phyloP scores from a whole-genome alignment of 2,797 vertebrate species.

The Emydoidea blandingii region DNA sequence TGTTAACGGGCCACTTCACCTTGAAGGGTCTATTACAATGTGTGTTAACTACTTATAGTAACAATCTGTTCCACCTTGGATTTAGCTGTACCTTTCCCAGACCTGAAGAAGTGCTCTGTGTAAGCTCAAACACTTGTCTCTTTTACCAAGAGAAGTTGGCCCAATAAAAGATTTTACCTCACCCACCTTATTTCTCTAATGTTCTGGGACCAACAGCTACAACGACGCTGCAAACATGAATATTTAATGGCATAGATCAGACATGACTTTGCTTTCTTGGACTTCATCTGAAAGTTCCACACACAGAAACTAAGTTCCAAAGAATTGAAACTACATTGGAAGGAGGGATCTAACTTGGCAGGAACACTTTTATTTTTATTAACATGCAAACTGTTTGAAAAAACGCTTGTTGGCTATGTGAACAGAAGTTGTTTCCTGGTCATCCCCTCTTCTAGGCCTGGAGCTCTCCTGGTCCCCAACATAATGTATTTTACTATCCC shows the following conservation, averaged over 20 bases:
- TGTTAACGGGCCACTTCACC: background rate
- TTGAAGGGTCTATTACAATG: background rate
- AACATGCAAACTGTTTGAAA: too few species aligned
- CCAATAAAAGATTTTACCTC: background rate
- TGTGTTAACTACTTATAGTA: background rate
- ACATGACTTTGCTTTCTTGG: background rate
- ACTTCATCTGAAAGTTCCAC: background rate
- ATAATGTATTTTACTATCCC: background rate
- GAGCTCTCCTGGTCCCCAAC: slow-evolving; percentile 2
- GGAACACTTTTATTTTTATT: background rate
- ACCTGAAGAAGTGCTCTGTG: background rate
- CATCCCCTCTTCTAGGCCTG: background rate
- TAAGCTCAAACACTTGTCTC: background rate
- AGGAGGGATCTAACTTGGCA: background rate
- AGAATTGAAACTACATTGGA: background rate
- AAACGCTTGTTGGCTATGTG: background rate
- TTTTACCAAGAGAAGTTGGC: background rate
- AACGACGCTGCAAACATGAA: background rate
- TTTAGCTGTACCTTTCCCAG: background rate
- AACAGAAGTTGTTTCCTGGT: background rate
- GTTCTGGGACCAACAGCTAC: background rate
- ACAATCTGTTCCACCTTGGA: background rate
- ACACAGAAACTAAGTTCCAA: background rate
- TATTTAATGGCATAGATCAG: background rate
- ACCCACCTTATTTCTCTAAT: background rate